phyloP scores from a whole-genome alignment of 2,888 invertebrate genomes.

The Sinotaia quadrata region DNA sequence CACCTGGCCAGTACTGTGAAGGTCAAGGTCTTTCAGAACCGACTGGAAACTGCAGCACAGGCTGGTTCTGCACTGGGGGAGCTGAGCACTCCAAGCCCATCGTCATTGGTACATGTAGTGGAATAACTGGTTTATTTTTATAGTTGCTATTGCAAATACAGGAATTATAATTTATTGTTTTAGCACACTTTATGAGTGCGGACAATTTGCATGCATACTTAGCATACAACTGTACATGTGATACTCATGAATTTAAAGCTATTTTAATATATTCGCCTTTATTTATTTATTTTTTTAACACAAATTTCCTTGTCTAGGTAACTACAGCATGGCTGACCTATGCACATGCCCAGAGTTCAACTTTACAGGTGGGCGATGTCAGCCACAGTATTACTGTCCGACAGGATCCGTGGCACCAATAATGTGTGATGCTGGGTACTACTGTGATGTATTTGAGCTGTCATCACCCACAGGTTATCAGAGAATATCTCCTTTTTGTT shows the following conservation, averaged over 20 bases:
- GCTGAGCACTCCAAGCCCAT: slow-evolving; percentile 53
- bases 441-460: slow-evolving; percentile 64
- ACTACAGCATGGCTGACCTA: slow-evolving; percentile 61
- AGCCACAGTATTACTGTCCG: slow-evolving; percentile 67
- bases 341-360: slow-evolving; percentile 64
- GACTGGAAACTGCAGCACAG: slow-evolving; percentile 61
- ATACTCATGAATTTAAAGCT: too few relatives aligned
- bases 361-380: slow-evolving; percentile 67
- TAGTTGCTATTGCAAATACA: neutral
- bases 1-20: slow-evolving; percentile 65
- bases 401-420: slow-evolving; percentile 55
- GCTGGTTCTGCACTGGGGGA: slow-evolving; percentile 69
- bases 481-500: too few relatives aligned
- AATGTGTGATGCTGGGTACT: slow-evolving; percentile 56
- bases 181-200: too few relatives aligned
- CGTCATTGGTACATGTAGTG: slow-evolving; percentile 48
- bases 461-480: slow-evolving; percentile 62
- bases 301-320: slow-evolving; percentile 48
- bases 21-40: slow-evolving; percentile 49
- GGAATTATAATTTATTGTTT: too few relatives aligned
- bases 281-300: too few relatives aligned
- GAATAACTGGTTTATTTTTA: neutral
- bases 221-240: too few relatives aligned
- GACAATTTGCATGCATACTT: too few relatives aligned
- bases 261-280: too few relatives aligned